phyloP scores from a whole-genome alignment of 1,140 invertebrate genomes.

The Dermatophagoides farinae region DNA sequence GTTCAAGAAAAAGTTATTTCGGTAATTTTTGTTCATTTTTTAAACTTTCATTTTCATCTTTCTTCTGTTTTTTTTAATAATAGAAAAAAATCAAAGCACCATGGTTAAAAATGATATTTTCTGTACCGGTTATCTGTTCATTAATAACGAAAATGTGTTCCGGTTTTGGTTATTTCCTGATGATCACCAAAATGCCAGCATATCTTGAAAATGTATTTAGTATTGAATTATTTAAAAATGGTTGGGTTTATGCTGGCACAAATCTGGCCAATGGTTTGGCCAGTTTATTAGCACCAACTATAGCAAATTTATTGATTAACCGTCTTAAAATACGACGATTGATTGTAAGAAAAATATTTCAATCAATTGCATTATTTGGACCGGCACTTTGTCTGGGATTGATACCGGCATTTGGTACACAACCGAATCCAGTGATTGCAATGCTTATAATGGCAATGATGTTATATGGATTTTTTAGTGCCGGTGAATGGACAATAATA shows the following conservation, averaged over 20 bases:
- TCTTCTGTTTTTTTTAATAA: not conserved
- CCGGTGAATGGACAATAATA: slow-evolving; percentile 19
- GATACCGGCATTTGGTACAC: slow-evolving; percentile 13
- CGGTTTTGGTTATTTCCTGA: slow-evolving; percentile 5
- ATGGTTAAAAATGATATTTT: slow-evolving; percentile 6
- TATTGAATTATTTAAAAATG: slow-evolving; percentile 4
- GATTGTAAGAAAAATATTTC: slow-evolving; percentile 13
- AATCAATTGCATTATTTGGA: slow-evolving; percentile 13
- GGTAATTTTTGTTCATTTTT: not conserved
- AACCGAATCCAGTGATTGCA: slow-evolving; percentile 13
- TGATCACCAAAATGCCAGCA: slow-evolving; percentile 5
- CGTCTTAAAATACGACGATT: not conserved
- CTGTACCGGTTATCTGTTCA: not conserved
- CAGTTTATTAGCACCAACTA: not conserved
- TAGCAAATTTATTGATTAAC: not conserved
- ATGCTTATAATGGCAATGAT: slow-evolving; percentile 17
- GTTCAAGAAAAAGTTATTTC: not conserved
- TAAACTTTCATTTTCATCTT: not conserved
- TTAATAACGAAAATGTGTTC: not conserved
- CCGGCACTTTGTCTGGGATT: slow-evolving; percentile 16
- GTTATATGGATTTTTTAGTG: slow-evolving; percentile 16
- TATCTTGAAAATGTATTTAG: not conserved
- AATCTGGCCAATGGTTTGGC: not conserved
- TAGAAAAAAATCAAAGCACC: not conserved
- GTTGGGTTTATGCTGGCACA: not conserved